Evolutionary conservation across 2,113 vertebrate species (phyloP).

Genomic region (Eurystomus gularis): DNA sequence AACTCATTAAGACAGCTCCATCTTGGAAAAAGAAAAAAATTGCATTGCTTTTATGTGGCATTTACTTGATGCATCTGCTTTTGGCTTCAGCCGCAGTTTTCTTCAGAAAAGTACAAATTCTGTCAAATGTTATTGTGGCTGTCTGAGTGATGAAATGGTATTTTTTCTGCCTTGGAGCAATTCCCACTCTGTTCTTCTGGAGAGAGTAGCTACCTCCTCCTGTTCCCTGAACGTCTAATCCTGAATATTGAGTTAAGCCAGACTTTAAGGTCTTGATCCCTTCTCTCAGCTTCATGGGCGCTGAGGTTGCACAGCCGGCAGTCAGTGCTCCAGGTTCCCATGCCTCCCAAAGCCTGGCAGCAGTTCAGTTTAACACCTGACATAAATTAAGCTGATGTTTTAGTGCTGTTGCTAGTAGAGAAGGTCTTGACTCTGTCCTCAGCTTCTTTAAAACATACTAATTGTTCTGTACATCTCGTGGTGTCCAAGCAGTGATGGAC

Average conservation of each 20-base stretch:
- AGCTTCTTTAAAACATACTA: rapidly evolving
- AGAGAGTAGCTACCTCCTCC: not conserved
- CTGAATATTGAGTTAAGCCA: not conserved
- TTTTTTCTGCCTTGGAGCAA: not conserved
- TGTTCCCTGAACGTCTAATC: not conserved
- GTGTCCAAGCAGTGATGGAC: not conserved
- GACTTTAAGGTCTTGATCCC: not conserved
- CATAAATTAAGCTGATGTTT: not conserved
- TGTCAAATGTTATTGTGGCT: not conserved
- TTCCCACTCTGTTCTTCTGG: not conserved
- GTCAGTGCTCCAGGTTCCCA: not conserved
- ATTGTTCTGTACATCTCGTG: not conserved
- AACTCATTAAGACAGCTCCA: not conserved
- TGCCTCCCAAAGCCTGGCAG: not conserved
- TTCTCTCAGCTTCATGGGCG: rapidly evolving
- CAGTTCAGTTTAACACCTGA: not conserved
- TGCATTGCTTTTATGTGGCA: not conserved
- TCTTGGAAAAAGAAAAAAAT: not conserved
- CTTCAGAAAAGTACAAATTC: not conserved
- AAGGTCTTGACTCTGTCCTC: not conserved
- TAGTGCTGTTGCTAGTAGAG: not conserved
- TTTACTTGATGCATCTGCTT: not conserved
- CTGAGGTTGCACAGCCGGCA: not conserved
- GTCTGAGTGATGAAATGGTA: not conserved
- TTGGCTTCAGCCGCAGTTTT: not conserved